phyloP scores from a whole-genome alignment of 2,888 invertebrate genomes.

The Sinohyriopsis cumingii region DNA sequence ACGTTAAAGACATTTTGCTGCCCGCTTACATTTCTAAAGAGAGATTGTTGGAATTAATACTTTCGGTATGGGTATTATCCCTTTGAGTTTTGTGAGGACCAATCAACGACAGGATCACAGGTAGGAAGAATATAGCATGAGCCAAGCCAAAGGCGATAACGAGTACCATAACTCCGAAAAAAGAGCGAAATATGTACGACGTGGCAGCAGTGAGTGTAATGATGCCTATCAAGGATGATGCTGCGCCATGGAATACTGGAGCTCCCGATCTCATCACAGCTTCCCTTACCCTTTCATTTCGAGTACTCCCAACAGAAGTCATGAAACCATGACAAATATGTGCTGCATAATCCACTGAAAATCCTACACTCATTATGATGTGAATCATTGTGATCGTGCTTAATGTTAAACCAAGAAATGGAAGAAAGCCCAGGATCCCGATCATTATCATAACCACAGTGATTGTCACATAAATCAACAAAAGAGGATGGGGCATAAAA shows the following conservation, averaged over 20 bases:
- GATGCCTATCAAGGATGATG: conserved; percentile 54
- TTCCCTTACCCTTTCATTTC: conserved; percentile 25
- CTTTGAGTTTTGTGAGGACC: too few species aligned
- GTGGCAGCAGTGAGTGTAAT: conserved; percentile 42
- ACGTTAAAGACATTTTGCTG: too few species aligned
- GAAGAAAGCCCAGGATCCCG: conserved; percentile 56
- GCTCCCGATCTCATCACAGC: conserved; percentile 44
- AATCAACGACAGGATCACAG: conserved; percentile 44
- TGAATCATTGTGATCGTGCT: conserved; percentile 65
- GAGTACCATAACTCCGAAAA: conserved; percentile 52
- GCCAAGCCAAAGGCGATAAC: conserved; percentile 48
- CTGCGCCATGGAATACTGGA: conserved; percentile 51
- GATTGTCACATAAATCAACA: conserved; percentile 53
- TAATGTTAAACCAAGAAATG: conserved; percentile 44
- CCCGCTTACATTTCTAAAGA: too few species aligned
- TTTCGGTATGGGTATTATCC: too few species aligned
- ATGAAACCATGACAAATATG: conserved; percentile 57
- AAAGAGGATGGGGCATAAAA: conserved; percentile 61
- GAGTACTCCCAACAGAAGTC: conserved; percentile 18
- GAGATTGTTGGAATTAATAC: too few species aligned
- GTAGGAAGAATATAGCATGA: conserved; percentile 52
- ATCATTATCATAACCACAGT: conserved; percentile 59
- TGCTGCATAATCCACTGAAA: conserved; percentile 61
- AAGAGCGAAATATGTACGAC: conserved; percentile 53
- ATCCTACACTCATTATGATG: conserved; percentile 64